Conservation (phyloP, 2,797 vertebrate species). For the Enteromius treurensis region DNA sequence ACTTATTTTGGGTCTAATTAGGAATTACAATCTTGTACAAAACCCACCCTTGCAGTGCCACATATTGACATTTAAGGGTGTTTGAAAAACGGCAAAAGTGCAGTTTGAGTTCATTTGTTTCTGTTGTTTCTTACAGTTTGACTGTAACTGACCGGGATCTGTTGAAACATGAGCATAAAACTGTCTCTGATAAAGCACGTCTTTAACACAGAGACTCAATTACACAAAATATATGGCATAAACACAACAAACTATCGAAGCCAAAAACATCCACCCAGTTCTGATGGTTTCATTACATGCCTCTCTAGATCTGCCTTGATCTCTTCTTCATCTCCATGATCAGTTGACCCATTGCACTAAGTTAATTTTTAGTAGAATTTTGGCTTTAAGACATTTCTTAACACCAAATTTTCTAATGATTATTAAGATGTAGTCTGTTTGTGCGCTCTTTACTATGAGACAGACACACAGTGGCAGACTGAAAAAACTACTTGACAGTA, state of each 20-base stretch:
- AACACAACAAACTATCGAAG: constrained; percentile 25
- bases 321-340: not conserved
- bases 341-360: not conserved
- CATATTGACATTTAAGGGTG: constrained; percentile 73
- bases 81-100: constrained; percentile 53
- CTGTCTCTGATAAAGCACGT: constrained; percentile 34
- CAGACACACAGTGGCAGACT: no score
- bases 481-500: no score
- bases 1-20: no score
- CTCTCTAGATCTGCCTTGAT: constrained; percentile 27
- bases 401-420: not conserved
- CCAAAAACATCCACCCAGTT: constrained; percentile 46
- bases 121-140: not conserved
- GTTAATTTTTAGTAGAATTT: not conserved
- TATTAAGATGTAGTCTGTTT: not conserved
- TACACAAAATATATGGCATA: constrained; percentile 40
- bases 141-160: constrained; percentile 11
- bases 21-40: not conserved
- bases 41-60: constrained; percentile 3
- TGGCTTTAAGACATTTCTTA: not conserved
- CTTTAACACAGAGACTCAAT: constrained; percentile 48
- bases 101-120: not conserved
- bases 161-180: constrained; percentile 42
- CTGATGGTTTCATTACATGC: constrained; percentile 28
- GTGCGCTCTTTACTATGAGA: not conserved